Evolutionary conservation across 2,113 vertebrate genomes (phyloP), one percentile per base, ranked within the genome.

Genomic region (Petrocephalus zakoni): DNA sequence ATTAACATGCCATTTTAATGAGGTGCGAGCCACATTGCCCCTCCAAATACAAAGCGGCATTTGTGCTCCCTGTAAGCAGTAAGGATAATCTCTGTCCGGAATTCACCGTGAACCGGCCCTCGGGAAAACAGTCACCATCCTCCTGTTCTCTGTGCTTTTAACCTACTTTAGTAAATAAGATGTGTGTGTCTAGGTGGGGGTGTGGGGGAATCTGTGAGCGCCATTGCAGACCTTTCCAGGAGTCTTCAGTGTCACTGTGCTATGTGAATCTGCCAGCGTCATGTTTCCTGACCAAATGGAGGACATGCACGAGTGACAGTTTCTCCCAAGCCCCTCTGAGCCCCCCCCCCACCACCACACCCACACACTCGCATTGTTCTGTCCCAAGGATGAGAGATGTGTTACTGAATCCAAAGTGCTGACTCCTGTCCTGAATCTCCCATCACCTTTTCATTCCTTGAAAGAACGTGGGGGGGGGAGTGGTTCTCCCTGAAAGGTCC

Each of bases 381-480:
- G 84, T 22, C 37, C 21, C 81, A 34, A 49, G 37, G 51, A 56
- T 78, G 37, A 29, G 88, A 87, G 88, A 89, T 86, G 89, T 68
- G 88, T 84, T 78, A 75, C 88, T 91, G 90, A 93, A 90, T 92
- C 89, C 86, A 87, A 88, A 90, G 89, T 91, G 89, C 91, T 91
- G 92, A 93, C 91, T 92, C 72, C 87, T 88, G 88, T 91, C 92
- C 93, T 93, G 81, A 88, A 58, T 89, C 88, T 86, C 81, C 87
- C 56, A 88, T 88, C 83, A 21, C 90, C 92, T 93, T 94, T 96
- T 95, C 95, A 93, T 94, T 93, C 94, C 93, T 93, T 86, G 0
- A 47, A 34, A 52, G 92, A 94, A 52, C 55, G n/a, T 93, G 93
- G 21, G 7, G 21, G 7, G 25, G 93, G 93, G 92, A 93, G 94